Base-by-base conservation (phyloP, 1,140 invertebrate species). In the Epicauta chinensis region DNA sequence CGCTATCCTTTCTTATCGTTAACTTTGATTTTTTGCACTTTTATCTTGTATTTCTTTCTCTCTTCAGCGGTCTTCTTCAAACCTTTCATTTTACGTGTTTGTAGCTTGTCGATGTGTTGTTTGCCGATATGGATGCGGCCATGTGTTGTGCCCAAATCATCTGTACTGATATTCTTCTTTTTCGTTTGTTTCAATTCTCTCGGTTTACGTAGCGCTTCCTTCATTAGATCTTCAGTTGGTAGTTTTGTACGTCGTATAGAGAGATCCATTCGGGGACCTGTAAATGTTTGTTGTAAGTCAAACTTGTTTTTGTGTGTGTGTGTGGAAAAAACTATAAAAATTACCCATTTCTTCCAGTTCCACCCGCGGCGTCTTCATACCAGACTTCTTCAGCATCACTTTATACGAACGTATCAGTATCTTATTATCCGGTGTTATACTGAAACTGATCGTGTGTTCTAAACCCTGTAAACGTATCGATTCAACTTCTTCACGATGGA, bases 1-100 rank as follows among this genome's bases (percentile, higher is more conserved):
- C 4, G 23, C 23, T 23, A 23, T 23, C 23, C 23, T 23, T 23
- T 23, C 7, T 23, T 23, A 1, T 5, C 23, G 4, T 23, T 23
- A 23, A 23, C 23, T 23, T 23, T 23, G 23, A 23, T 23, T 31
- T 39, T 29, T 17, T 13, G 17, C 11, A 11, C 36, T 16, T 30
- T 60, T 49, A n/a, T 42, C 49, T 29, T 55, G 43, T 2, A n/a
- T 29, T 53, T 69, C 58, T 83, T 86, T 60, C 75, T 85, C 61
- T 87, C 86, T 42, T 81, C 76, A 3, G 79, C 64, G 0, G 83
- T 81, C 66, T 88, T 91, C 59, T 83, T 86, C 11, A 97, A 74
- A 37, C 89, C 94, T 73, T 97, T 97, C 81, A 97, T 88, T 71
- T 97, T 97, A 48, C 93, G 81, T 11, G 91, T 93, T 71, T 96